Evolutionary conservation across 64 coral and sea anemone species (phyloP), one percentile per base, ranked within the genome.

Genomic region (Trachythela sp.): DNA sequence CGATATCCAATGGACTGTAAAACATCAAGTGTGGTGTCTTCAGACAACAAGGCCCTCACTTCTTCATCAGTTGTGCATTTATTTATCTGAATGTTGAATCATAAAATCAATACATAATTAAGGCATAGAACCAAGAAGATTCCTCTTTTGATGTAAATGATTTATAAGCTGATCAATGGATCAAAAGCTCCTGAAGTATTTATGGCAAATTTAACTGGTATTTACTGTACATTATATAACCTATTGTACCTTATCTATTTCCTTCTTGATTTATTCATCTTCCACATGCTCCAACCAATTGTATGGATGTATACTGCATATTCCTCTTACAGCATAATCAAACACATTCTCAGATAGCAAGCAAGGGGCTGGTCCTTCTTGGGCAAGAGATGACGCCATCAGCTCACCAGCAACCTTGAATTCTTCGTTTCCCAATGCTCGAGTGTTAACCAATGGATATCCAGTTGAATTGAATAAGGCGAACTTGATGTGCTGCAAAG

Each of bases 1-100:
- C 75, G 11, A 80, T 80, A 37, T 80, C 75, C 75, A 80, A 18
- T 80, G 20, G 31, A 35, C 37, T 80, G 75, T 35, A 80, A 18
- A 35, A 40, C 34, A 37, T 80, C 75, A 35, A 80, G 31, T 80
- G 75, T 80, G 32, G 31, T 40, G 75, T 80, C 75, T 80, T 80
- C 33, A 80, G 9, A 80, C 20, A 80, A 35, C 75, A 80, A 80
- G 31, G 75, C 33, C 10, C 34, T 80, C 24, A 72, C 68, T 72
- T 72, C 68, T 31, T 72, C 68, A 72, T 72, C 68, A 72, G 3
- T 72, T 27, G 33, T 72, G 68, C 68, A 72, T 31, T 35, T 72
- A 10, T 72, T 72, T 72, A 72, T 31, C 68, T 72, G 33, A 72
- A 35, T 72, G 37, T 37, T 37, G 34, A 80, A 80, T 13, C 37